Conservation (phyloP, 2,888 invertebrate genomes). For the Ceramica pisi region DNA sequence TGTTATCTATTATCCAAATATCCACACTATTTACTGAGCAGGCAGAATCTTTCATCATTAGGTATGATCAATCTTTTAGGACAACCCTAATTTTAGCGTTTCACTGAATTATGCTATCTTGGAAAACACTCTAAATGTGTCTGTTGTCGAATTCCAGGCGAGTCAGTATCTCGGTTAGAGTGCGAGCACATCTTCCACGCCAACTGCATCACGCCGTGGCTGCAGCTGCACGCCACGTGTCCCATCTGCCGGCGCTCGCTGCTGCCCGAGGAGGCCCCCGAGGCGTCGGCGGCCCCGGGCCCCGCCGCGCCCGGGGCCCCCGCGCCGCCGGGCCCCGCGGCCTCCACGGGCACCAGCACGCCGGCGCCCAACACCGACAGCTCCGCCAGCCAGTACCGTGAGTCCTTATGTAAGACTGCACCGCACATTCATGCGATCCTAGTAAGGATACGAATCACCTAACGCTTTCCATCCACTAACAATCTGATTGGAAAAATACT, state of each 20-base stretch:
- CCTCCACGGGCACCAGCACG: conserved; percentile 38
- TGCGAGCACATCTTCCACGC: conserved; percentile 98
- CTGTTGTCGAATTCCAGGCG: conserved; percentile 84
- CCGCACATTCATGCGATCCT: conserved; percentile 52
- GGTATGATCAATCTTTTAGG: too few relatives aligned
- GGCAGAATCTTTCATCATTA: background rate
- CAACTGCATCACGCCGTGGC: conserved; percentile 98
- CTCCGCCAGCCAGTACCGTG: conserved; percentile 57
- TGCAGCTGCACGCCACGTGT: conserved; percentile 98
- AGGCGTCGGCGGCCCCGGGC: conserved; percentile 41
- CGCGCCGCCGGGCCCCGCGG: conserved; percentile 26
- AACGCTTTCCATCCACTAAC: conserved; percentile 41
- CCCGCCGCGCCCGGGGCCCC: conserved; percentile 30
- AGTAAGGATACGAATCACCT: conserved; percentile 42
- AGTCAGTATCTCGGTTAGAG: conserved; percentile 94
- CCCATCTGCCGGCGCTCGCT: conserved; percentile 96
- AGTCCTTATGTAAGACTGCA: conserved; percentile 55
- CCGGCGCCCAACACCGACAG: conserved; percentile 37
- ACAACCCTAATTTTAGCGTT: too few relatives aligned
- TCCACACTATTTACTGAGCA: background rate
- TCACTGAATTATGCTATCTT: background rate
- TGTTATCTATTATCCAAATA: too few relatives aligned
- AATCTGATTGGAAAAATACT: background rate
- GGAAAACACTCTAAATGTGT: background rate
- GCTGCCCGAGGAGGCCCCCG: conserved; percentile 70